Base-by-base conservation (phyloP, 1,140 invertebrate species). In the Daktulosphaira vitifoliae region DNA sequence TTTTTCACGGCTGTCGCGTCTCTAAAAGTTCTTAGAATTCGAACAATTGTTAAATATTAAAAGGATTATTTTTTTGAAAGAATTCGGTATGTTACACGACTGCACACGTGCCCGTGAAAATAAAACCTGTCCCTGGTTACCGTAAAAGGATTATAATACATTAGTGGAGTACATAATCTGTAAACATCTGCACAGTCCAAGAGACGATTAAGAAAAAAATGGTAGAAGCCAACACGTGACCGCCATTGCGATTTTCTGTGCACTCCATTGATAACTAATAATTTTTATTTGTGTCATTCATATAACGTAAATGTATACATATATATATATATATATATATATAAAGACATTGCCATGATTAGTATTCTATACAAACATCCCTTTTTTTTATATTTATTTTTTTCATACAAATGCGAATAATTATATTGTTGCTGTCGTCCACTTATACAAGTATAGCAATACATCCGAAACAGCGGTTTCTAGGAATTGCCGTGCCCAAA, bases 221-320 rank as follows among this genome's bases (percentile, higher is more conserved):
- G n/a, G n/a, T n/a, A 16, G 5, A 44, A 3, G 39, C 4, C 42
- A 33, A 39, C 56, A 62, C 56, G 56, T 62, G 56, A 62, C 56
- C 25, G 38, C 20, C 42, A 62, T 62, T 33, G 16, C 42, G 56
- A 48, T 48, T 62, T 48, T 20, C 44, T 62, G 11, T 33, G 11
- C 29, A n/a, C 42, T 46, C 46, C 42, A 62, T 46, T 62, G 42
- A 62, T 62, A 46, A n/a, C n/a, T n/a, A n/a, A 46, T 46, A 62
- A 22, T 62, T 48, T 48, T 62, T 23, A 46, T 62, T 62, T 62
- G 26, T 48, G 25, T 62, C 42, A 62, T 62, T 59, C 54, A 62
- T 48, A 29, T 48, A 46, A 48, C 29, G 13, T 37, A 37, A 11
- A 3, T 44, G 9, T n/a, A n/a, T 4, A 44, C 9, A 44, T 44